Evolutionary conservation across 2,113 vertebrate species (phyloP), one percentile per base, ranked within the genome.

Genomic region (Syngnathus scovelli): DNA sequence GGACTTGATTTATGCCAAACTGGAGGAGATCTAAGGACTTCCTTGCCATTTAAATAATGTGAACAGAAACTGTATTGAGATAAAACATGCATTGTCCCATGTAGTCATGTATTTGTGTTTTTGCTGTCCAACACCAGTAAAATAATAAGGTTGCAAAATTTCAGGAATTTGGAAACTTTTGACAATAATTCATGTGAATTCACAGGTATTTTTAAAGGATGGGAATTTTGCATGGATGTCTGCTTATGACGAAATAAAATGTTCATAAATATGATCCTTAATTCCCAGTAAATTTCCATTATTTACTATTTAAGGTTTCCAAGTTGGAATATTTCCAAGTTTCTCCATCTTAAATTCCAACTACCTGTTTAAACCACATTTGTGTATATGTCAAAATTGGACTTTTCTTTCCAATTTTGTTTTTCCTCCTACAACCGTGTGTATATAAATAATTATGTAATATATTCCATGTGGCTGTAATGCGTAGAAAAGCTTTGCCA

Each of bases 361-460:
- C 13, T 15, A 13, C 12, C 7, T 13, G 13, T 58, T 33, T 8
- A 36, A 58, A 27, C 27, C 55, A 58, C 2, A 33, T 15, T 58
- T 58, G 12, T 33, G 6, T 86, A 83, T 58, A 7, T 76, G 78
- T 79, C 43, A 70, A 76, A 80, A 74, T 77, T 52, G 23, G 64
- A 69, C 71, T 66, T 77, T 66, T 62, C 43, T 78, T 23, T 12
- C 5, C 21, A 21, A 21, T 52, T 52, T 23, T 55, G 70, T 71
- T 65, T 67, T 56, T 79, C 81, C 75, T 69, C 70, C 56, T 73
- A 68, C 62, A 69, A 66, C 68, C 61, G 61, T 79, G 74, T 87
- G 74, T 83, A 80, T 88, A 92, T 87, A 87, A 85, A 82, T 85
- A 85, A 93, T 93, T 87, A 91, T 95, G 94, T 95, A 94, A 95